Evolutionary conservation across 1,140 invertebrate genomes (phyloP).

Genomic region (Yoshiicerus persimilis): DNA sequence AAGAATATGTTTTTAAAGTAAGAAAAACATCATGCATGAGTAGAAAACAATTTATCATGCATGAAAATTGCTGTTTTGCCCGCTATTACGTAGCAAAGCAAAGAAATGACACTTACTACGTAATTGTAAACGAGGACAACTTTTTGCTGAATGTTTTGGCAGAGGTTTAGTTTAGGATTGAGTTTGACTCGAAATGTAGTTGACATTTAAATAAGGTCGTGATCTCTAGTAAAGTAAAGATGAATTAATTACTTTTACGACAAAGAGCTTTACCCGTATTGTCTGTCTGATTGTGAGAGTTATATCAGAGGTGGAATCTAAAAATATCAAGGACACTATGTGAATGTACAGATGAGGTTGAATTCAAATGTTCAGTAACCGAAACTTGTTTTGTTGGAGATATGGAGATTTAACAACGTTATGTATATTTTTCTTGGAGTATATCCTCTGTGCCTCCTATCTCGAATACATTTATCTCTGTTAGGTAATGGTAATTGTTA

Average conservation of each 20-base stretch:
- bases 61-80: no score
- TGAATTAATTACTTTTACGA: background rate
- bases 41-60: no score
- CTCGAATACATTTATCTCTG: background rate
- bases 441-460: background rate
- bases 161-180: background rate
- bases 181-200: background rate
- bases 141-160: background rate
- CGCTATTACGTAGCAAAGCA: no score
- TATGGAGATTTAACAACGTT: no score
- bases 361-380: background rate
- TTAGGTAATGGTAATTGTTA: background rate
- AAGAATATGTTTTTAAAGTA: no score
- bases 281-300: background rate
- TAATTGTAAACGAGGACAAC: background rate
- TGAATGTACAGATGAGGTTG: background rate
- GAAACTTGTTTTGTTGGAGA: background rate
- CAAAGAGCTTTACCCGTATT: no score
- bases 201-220: background rate
- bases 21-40: no score
- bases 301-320: background rate
- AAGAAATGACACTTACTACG: background rate
- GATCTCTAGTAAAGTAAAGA: background rate
- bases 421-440: background rate
- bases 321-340: slow-evolving; percentile 1